Conservation (phyloP, 2,113 vertebrate species). For the Triplophysa dalaica region DNA sequence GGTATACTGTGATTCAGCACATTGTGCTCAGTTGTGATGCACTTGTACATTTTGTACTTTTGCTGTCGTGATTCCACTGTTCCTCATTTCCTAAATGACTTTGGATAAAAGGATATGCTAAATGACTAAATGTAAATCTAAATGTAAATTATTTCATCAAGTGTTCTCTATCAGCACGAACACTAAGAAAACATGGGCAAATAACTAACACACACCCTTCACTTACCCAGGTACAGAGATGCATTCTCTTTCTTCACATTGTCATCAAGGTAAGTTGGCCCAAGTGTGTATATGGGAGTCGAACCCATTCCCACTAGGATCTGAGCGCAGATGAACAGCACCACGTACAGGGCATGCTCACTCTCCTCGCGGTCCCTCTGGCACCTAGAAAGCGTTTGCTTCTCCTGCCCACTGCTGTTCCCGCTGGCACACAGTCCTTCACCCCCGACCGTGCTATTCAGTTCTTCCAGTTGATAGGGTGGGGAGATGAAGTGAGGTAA, state of each 20-base stretch:
- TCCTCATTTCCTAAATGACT: too few species aligned
- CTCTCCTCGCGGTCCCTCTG: slow-evolving; percentile 82
- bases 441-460: slow-evolving; percentile 83
- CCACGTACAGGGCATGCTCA: slow-evolving; percentile 91
- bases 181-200: background rate
- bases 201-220: background rate
- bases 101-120: too few species aligned
- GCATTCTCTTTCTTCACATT: slow-evolving; percentile 98
- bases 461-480: slow-evolving; percentile 89
- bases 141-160: too few species aligned
- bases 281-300: slow-evolving; percentile 97
- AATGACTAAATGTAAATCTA: too few species aligned
- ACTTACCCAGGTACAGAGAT: slow-evolving; percentile 89
- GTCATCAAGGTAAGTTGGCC: slow-evolving; percentile 97
- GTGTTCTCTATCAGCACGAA: background rate
- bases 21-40: too few species aligned
- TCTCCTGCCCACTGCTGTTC: slow-evolving; percentile 76
- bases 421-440: slow-evolving; percentile 83
- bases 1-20: too few species aligned
- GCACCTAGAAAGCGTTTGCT: slow-evolving; percentile 71
- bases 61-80: too few species aligned
- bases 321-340: slow-evolving; percentile 92
- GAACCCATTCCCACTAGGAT: slow-evolving; percentile 98
- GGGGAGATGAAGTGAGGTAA: slow-evolving; percentile 98
- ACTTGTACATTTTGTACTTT: too few species aligned